phyloP scores from a whole-genome alignment of 2,797 vertebrate species.

The Podargus strigoides region DNA sequence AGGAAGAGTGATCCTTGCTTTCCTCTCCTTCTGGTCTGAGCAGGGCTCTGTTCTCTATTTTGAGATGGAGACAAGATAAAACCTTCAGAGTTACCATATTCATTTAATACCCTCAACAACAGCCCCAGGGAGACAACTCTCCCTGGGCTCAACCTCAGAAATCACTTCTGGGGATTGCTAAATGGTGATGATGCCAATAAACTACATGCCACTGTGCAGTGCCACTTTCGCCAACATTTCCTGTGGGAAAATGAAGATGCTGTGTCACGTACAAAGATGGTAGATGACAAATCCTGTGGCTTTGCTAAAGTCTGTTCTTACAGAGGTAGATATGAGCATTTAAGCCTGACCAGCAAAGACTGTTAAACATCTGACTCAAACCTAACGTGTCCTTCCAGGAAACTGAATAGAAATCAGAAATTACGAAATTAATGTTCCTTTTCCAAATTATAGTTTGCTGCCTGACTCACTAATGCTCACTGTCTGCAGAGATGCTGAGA shows the following conservation, averaged over 20 bases:
- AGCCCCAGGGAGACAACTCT: neutral
- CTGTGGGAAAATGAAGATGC: neutral
- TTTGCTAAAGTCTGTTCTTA: neutral
- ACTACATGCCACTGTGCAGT: neutral
- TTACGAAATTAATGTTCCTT: neutral
- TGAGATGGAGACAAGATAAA: neutral
- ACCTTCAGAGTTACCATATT: neutral
- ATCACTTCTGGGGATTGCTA: neutral
- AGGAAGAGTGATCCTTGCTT: neutral
- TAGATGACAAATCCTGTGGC: neutral
- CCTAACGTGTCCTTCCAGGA: neutral
- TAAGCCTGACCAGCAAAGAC: neutral
- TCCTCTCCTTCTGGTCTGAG: neutral
- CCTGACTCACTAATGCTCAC: neutral
- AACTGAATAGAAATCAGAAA: neutral
- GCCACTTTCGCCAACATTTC: neutral
- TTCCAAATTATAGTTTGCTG: neutral
- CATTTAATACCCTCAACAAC: neutral
- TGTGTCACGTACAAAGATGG: neutral
- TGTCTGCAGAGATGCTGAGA: fast-evolving
- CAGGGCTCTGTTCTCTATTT: neutral
- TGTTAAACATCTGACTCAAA: neutral
- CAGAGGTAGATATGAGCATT: neutral
- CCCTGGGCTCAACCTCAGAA: neutral
- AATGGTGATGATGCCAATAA: neutral